phyloP scores from a whole-genome alignment of 1,140 invertebrate genomes.

The Zaprionus vittiger region DNA sequence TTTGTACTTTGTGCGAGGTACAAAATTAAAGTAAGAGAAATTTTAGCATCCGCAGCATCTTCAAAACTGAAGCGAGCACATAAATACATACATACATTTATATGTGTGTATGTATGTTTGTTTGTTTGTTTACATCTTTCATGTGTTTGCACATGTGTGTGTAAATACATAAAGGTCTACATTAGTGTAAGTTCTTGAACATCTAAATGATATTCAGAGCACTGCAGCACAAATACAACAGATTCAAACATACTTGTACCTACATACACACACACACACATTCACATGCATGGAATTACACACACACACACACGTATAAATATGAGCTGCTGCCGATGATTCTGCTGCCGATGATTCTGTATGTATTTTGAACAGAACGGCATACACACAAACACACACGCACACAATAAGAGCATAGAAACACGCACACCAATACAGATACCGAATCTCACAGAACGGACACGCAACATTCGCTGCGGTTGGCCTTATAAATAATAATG shows the following conservation, averaged over 20 bases:
- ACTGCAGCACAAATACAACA: background rate
- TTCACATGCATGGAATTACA: background rate
- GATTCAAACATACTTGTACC: constrained; percentile 10
- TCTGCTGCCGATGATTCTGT: constrained; percentile 33
- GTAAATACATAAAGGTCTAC: too few relatives aligned
- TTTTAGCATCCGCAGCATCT: background rate
- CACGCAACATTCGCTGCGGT: constrained; percentile 49
- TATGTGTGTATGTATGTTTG: background rate
- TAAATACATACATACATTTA: background rate
- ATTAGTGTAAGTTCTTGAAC: background rate
- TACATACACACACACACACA: background rate
- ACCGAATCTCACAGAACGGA: constrained; percentile 10
- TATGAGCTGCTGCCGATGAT: constrained; percentile 24
- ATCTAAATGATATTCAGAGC: background rate
- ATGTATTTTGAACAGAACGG: constrained; percentile 12
- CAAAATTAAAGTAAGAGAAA: background rate
- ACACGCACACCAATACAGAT: constrained; percentile 16
- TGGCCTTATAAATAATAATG: constrained; percentile 57
- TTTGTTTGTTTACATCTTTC: background rate
- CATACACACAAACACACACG: background rate
- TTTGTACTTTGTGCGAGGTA: background rate
- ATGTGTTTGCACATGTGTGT: too few relatives aligned
- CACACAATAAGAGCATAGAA: constrained; percentile 5
- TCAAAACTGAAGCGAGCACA: background rate
- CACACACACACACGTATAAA: background rate